Evolutionary conservation across 2,888 invertebrate species (phyloP), one percentile per base, ranked within the genome.

Genomic region (Lissonota sp.): DNA sequence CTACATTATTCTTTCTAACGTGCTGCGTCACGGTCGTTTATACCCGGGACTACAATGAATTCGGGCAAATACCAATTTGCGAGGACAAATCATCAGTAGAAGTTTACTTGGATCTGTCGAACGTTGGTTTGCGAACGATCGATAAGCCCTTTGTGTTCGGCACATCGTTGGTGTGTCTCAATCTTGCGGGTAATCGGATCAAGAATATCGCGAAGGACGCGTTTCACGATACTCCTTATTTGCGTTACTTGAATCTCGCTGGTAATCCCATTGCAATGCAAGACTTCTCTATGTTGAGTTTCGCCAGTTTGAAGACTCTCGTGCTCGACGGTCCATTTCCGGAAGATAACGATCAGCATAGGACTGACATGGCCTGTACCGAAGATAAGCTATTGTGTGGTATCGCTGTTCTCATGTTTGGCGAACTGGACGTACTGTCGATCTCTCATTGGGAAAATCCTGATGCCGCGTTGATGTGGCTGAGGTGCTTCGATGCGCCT

Each of bases 91-190:
- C 12, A n/a, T 44, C 66, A 3, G 5, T 8, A 0, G 40, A 74
- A 12, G 26, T 74, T 3, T 66, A 66, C 66, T 16, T 74, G 16
- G 57, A 78, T 55, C 51, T 78, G n/a, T 78, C 78, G 4, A 39
- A 46, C 8, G 44, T 72, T 51, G 71, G 51, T 6, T 7, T 78
- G 5, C 10, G 5, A 0, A 4, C 6, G 3, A 60, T 78, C 8
- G n/a, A n/a, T 1, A 72, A 60, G 37, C 14, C 39, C 12, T 72
- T 72, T n/a, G 53, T 37, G 44, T 46, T 60, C 0, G 26, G 60
- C n/a, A 0, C 12, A n/a, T 37, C 66, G 7, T 37, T 78, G 4
- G 66, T 58, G 6, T 72, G 78, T 39, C 14, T 78, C 4, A 78
- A 78, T 71, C 66, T 78, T 10, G 64, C 42, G 5, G 40, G 40